These are phyloP conservation scores for Drosophila orena DNA, from an alignment of 1,140 invertebrate genomes.

Conservation along the genomic window DNA sequence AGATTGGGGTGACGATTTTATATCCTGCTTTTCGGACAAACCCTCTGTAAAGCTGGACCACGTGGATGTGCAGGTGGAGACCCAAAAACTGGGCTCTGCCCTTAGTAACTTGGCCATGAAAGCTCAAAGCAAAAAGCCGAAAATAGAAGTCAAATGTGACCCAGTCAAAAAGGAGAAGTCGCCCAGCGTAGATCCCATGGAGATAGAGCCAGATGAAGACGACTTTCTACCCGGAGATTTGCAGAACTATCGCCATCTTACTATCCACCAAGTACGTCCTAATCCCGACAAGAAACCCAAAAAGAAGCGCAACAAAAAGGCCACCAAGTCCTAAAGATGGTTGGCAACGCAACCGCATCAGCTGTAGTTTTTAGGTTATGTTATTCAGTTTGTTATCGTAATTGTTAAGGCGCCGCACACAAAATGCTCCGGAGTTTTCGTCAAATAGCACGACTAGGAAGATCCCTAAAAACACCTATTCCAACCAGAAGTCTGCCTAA, in stretches of 20 bases:
- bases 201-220: constrained; percentile 44
- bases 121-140: not conserved
- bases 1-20: constrained; percentile 55
- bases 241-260: constrained; percentile 53
- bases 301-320: constrained; percentile 69
- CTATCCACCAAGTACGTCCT: constrained; percentile 48
- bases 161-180: not conserved
- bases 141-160: not conserved
- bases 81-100: constrained; percentile 37
- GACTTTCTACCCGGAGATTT: constrained; percentile 53
- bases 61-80: constrained; percentile 44
- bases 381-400: constrained; percentile 62
- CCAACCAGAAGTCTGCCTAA: constrained; percentile 14
- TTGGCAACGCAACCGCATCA: constrained; percentile 62
- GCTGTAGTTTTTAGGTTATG: constrained; percentile 71
- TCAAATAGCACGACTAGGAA: constrained; percentile 40
- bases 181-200: constrained; percentile 24
- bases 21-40: constrained; percentile 36
- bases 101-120: constrained; percentile 53
- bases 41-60: constrained; percentile 11
- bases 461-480: not conserved
- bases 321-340: constrained; percentile 28
- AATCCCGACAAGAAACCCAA: constrained; percentile 74
- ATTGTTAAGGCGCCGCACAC: constrained; percentile 49
- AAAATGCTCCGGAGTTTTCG: constrained; percentile 60